Conservation (phyloP, 2,797 vertebrate genomes). For the Megalops cyprinoides region DNA sequence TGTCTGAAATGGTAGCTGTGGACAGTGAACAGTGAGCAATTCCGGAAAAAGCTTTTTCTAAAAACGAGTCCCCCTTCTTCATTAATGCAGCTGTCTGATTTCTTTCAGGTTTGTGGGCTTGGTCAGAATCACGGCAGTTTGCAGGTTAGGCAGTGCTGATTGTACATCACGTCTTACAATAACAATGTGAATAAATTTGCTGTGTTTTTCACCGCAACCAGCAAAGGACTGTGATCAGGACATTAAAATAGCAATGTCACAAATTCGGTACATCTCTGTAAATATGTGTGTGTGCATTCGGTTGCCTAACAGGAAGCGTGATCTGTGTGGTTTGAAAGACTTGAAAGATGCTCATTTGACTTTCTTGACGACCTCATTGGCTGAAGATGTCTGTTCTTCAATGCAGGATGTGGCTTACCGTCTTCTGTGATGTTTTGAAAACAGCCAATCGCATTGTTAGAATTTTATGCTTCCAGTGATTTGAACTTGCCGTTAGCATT, state of each 20-base stretch:
- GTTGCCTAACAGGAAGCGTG: constrained; percentile 22
- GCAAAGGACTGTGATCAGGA: not conserved
- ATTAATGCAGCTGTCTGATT: no score
- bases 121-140: not conserved
- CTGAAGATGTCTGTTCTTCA: not conserved
- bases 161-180: not conserved
- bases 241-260: not conserved
- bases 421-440: constrained; percentile 28
- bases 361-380: not conserved
- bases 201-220: not conserved
- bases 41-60: no score
- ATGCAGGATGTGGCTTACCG: constrained; percentile 45
- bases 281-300: not conserved
- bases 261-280: not conserved
- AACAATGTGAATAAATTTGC: not conserved
- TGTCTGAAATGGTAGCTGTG: not conserved
- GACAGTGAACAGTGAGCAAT: no score
- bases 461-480: constrained; percentile 7
- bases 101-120: no score
- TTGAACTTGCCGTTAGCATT: not conserved
- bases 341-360: not conserved
- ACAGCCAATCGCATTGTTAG: constrained; percentile 3
- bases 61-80: not conserved
- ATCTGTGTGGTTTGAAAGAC: not conserved
- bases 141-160: not conserved